Evolutionary conservation across 2,113 vertebrate species (phyloP), one percentile per base, ranked within the genome.

Genomic region (Gallinago media): DNA sequence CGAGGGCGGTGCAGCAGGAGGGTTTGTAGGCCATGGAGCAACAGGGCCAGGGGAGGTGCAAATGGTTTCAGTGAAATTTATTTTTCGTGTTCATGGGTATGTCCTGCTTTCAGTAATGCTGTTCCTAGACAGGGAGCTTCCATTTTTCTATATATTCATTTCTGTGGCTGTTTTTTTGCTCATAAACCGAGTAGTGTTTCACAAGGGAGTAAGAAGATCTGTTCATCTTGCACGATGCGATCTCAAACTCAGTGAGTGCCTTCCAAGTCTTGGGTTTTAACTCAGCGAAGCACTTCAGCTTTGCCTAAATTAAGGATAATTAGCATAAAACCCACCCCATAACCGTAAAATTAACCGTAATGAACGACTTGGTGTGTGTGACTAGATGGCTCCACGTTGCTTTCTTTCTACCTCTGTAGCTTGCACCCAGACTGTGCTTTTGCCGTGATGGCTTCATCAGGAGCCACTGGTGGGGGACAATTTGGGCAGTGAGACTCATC

Each of bases 401-500:
- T 23, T 68, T 70, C 17, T 68, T 73, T 73, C 23, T 21, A n/a
- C 0, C 0, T 26, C 71, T n/a, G 32, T 32, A 63, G 29, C 65
- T 74, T 25, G 15, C 16, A 27, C 36, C 26, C 58, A 32, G 73
- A 75, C 38, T 0, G 2, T 2, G 1, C 16, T 52, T 75, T 62
- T 36, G 22, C 0, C 2, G 8, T 2, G 11, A 21, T 21, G 75
- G 26, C 49, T 76, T 70, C 81, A 58, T 92, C 92, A 88, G 58
- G 56, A 71, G 62, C 34, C 31, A 4, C 42, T 44, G 58, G 0
- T 2, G 26, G 32, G 36, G 36, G 31, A 0, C 1, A 15, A 15
- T 65, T 52, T 31, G 54, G n/a, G 11, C 2, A 0, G 50, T 16
- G 8, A 25, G 11, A 22, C 42, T 77, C 0, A 0, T 66, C 50